Evolutionary conservation across 2,888 invertebrate genomes (phyloP), one percentile per base, ranked within the genome.

Genomic region (Xanthia togata): DNA sequence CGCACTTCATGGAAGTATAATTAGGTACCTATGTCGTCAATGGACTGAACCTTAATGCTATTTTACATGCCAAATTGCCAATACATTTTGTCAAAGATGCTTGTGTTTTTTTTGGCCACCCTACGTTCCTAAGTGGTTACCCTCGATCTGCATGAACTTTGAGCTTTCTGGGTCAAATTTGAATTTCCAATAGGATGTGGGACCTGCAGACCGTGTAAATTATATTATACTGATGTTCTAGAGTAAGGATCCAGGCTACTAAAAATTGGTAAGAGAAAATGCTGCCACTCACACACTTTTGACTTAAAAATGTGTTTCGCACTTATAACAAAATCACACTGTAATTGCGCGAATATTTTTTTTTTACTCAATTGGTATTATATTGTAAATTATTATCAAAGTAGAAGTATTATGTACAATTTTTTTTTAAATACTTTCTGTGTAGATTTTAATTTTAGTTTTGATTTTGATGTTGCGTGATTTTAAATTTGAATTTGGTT

Each of bases 131-230:
- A 74, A 74, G 80, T 71, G 68, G 41, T 57, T 53, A 9, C 31
- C 35, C 38, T 63, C 26, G 41, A 82, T 67, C 69, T 68, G 47
- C 31, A 67, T 55, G 50, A 81, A 73, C 72, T 84, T 81, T 68
- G 20, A 71, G 68, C 59, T 67, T 70, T 68, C 50, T 50, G 55
- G 73, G 70, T 84, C 67, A 70, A 82, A 77, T 82, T 82, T 77
- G 44, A 79, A 76, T 82, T 82, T 68, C 44, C 31, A 79, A 76
- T 82, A 35, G 44, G 38, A 44, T 63, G 55, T 68, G 35, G 50
- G 8, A 41, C 50, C 26, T 41, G n/a, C n/a, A 79, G 31, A 50
- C 41, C 41, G 12, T 59, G 59, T 44, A 26, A 53, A 68, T 47
- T 38, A 31, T 77, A 31, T n/a, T 41, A 62, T 41, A n/a, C 31